Percentiles rank a stretch among this genome's conserved stretches.
Conservation (phyloP, 2,888 invertebrate species). For the Hypselothyrea guttata region DNA sequence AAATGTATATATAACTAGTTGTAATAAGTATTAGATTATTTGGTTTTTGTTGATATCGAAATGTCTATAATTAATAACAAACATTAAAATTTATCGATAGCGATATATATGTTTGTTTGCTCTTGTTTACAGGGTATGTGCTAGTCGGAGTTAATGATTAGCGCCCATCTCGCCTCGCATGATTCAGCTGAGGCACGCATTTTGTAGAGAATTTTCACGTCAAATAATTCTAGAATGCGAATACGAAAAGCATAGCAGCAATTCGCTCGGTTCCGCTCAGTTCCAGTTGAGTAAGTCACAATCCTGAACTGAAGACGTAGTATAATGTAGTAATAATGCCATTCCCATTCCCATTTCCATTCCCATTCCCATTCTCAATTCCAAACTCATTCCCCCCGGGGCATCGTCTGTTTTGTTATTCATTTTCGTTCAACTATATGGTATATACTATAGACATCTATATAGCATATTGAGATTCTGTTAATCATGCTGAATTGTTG, state of each 20-base stretch:
- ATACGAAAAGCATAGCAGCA: neutral
- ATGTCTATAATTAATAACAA: too few species aligned
- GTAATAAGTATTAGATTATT: too few species aligned
- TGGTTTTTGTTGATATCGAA: too few species aligned
- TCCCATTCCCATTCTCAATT: neutral
- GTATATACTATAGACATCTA: neutral
- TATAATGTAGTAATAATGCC: too few species aligned
- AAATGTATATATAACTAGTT: too few species aligned
- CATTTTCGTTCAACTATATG: neutral
- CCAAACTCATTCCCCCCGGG: neutral
- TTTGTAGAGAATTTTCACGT: slow-evolving; percentile 10
- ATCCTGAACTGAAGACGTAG: slow-evolving; percentile 10
- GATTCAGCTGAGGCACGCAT: slow-evolving; percentile 37
- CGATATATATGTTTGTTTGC: too few species aligned
- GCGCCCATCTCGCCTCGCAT: slow-evolving; percentile 12
- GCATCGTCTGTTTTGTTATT: neutral
- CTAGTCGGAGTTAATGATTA: neutral
- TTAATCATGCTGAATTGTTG: slow-evolving; percentile 18
- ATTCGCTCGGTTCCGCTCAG: slow-evolving; percentile 5
- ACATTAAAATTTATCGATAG: too few species aligned
- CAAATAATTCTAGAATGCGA: slow-evolving; percentile 3
- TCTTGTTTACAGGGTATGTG: slow-evolving; percentile 1
- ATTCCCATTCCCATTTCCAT: too few species aligned
- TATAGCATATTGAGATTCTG: neutral
- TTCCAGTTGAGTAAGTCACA: slow-evolving; percentile 30